Evolutionary conservation across 2,888 invertebrate genomes (phyloP).

Genomic region (Agriopis aurantiaria): DNA sequence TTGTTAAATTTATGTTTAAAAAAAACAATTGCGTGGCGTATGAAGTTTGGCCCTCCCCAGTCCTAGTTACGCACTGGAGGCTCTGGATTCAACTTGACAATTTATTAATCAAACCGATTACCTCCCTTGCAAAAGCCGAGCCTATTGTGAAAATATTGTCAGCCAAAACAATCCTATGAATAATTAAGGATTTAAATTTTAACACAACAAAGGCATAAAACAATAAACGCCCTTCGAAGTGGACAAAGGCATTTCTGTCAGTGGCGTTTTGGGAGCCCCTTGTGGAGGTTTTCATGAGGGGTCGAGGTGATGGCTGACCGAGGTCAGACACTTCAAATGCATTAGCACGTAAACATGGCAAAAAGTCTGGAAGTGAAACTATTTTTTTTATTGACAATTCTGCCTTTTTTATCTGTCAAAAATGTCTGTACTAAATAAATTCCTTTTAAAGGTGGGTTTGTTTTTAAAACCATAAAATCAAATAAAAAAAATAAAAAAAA

Average conservation of each 20-base stretch:
- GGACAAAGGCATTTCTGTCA: conserved; percentile 82
- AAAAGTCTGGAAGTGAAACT: background rate
- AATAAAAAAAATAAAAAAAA: too few species aligned
- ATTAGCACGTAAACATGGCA: conserved; percentile 48
- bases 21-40: background rate
- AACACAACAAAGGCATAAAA: conserved; percentile 84
- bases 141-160: conserved; percentile 86
- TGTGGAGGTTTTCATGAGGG: conserved; percentile 70
- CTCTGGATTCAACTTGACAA: conserved; percentile 86
- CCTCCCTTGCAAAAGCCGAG: conserved; percentile 77
- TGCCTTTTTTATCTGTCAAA: too few species aligned
- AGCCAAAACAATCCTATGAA: conserved; percentile 84
- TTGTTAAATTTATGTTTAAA: background rate
- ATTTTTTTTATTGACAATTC: background rate
- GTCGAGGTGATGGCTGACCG: conserved; percentile 53
- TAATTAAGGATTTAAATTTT: conserved; percentile 86
- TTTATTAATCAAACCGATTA: conserved; percentile 87
- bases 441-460: too few species aligned
- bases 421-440: too few species aligned
- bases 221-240: conserved; percentile 82
- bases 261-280: conserved; percentile 75
- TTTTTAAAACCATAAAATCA: too few species aligned
- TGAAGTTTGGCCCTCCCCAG: background rate
- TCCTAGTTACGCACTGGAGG: conserved; percentile 12
- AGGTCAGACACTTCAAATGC: conserved; percentile 47